phyloP scores from a whole-genome alignment of 1,140 invertebrate genomes.

The Scaptodrosophila lebanonensis region DNA sequence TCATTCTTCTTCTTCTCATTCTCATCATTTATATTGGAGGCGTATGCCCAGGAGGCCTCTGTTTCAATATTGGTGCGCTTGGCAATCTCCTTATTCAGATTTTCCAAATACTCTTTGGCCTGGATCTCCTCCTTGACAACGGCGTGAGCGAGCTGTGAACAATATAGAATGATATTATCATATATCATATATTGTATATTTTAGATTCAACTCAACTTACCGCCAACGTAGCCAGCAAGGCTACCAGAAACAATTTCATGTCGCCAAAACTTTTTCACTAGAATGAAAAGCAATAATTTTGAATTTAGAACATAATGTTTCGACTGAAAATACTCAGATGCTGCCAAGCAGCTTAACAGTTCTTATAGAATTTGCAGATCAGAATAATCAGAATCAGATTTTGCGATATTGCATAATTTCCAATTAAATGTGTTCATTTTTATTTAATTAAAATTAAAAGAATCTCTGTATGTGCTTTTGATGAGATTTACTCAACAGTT shows the following conservation, averaged over 20 bases:
- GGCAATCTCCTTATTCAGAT: constrained; percentile 80
- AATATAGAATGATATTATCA: neutral
- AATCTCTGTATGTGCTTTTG: no score
- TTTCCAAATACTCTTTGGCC: constrained; percentile 80
- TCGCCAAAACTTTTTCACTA: constrained; percentile 39
- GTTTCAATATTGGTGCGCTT: constrained; percentile 79
- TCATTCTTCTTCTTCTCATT: constrained; percentile 81
- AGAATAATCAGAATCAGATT: no score
- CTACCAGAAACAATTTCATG: constrained; percentile 58
- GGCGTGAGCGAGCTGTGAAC: constrained; percentile 41
- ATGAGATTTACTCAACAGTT: no score
- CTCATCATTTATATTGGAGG: constrained; percentile 85
- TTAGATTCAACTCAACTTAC: constrained; percentile 29
- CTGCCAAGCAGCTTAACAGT: no score
- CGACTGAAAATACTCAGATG: no score
- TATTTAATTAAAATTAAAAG: no score
- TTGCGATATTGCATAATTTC: no score
- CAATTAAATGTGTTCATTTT: no score
- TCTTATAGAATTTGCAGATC: no score
- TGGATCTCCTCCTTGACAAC: constrained; percentile 79
- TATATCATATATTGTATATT: neutral
- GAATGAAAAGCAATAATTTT: constrained; percentile 15
- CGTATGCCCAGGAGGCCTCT: constrained; percentile 83
- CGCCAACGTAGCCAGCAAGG: constrained; percentile 54
- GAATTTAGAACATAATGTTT: constrained; percentile 33